Evolutionary conservation across 23 tunicate species (phyloP), one percentile per base, ranked within the genome.

Genomic region (Styela clava): DNA sequence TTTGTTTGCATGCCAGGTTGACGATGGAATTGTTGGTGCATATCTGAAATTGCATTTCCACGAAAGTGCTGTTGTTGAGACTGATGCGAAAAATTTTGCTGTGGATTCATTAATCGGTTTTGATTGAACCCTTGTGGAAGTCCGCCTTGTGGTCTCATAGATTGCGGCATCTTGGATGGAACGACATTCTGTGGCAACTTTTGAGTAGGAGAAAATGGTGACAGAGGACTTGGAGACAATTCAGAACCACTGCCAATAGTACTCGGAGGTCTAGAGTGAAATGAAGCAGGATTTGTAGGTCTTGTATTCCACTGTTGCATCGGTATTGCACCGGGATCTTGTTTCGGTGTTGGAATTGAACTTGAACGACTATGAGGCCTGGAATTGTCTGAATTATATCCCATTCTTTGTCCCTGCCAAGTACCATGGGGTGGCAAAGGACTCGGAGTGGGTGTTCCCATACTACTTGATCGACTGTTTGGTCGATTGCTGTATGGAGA

Each of bases 401-500:
- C 78, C 2, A 31, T 33, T 32, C 81, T 36, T 25, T 23, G 27
- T n/a, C 65, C 65, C 27, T 25, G 81, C 81, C 81, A 76, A 9
- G 27, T 21, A 29, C 71, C 71, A 44, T 44, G 56, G 12, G 56
- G 56, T 24, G 20, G 31, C 34, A 33, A 33, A 22, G 77, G 77
- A 30, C 77, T 71, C 5, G 35, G 77, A 18, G 77, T 34, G 34
- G 77, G 81, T 23, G 64, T 76, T 52, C 81, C 81, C 33, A 44
- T 44, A 76, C 81, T 76, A 64, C 81, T 76, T 16, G 81, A n/a
- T 21, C 81, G 35, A 29, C 81, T 76, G 33, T 71, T 33, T 16
- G 81, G 37, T 24, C 65, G n/a, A 26, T 76, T 76, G 81, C 64
- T 76, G 65, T 12, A 76, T 27, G 81, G 81, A n/a, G 81, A 76